These are phyloP conservation scores for Magallana angulata DNA, from an alignment of 1,140 invertebrate genomes.

Conservation along the genomic window DNA sequence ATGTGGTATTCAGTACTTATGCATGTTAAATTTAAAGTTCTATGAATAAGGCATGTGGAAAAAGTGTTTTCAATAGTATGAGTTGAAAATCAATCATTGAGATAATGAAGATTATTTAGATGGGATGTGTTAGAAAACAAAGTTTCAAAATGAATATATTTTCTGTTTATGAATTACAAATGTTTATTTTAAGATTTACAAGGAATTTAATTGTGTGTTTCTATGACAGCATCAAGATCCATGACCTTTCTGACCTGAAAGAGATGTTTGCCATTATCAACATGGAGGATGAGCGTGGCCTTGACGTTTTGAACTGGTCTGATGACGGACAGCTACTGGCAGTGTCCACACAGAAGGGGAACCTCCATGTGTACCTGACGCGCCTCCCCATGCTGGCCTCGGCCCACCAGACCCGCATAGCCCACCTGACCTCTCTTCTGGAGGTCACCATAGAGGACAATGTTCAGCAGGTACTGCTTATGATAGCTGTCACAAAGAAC, in stretches of 20 bases:
- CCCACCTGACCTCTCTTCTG: constrained; percentile 92
- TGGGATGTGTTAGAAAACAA: too few relatives aligned
- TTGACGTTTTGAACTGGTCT: constrained; percentile 89
- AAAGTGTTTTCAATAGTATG: too few relatives aligned
- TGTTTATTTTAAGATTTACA: too few relatives aligned
- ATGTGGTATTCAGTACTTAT: too few relatives aligned
- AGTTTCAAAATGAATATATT: too few relatives aligned
- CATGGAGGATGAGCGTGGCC: constrained; percentile 86
- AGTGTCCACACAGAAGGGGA: constrained; percentile 85
- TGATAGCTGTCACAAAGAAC: too few relatives aligned
- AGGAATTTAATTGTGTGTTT: too few relatives aligned
- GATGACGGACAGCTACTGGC: constrained; percentile 95
- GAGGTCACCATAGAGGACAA: constrained; percentile 85
- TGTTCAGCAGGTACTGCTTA: constrained; percentile 73
- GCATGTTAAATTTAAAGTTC: too few relatives aligned
- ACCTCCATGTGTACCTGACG: constrained; percentile 93
- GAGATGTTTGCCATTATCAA: constrained; percentile 90
- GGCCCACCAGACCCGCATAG: constrained; percentile 87
- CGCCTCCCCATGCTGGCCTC: constrained; percentile 90
- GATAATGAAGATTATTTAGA: too few relatives aligned
- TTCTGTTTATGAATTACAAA: too few relatives aligned
- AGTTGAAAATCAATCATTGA: too few relatives aligned
- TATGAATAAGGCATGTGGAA: too few relatives aligned
- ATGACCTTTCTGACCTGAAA: constrained; percentile 91
- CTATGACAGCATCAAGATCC: constrained; percentile 88